phyloP scores from a whole-genome alignment of 1,140 invertebrate species.

The Drosophila ambigua region DNA sequence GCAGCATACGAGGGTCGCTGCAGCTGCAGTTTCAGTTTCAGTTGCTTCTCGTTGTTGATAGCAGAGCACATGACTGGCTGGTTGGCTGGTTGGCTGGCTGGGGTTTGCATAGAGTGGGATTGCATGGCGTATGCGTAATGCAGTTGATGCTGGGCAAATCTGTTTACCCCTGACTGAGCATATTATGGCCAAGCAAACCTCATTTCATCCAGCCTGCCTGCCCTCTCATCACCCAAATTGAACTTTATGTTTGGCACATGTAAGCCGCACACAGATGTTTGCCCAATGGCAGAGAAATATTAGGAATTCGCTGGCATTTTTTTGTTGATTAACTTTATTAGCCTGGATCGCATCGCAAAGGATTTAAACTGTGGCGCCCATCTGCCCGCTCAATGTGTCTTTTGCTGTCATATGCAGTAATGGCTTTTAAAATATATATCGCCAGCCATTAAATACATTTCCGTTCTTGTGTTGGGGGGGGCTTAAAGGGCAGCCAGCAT shows the following conservation, averaged over 20 bases:
- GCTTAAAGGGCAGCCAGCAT: not conserved
- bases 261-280: conserved; percentile 19
- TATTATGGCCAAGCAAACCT: conserved; percentile 52
- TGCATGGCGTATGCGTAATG: conserved; percentile 58
- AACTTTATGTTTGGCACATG: conserved; percentile 50
- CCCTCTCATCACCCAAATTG: conserved; percentile 29
- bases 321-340: conserved; percentile 36
- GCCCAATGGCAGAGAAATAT: conserved; percentile 22
- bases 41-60: not conserved
- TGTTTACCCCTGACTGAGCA: conserved; percentile 52
- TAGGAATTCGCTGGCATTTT: not conserved
- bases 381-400: conserved; percentile 51
- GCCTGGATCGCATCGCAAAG: conserved; percentile 12
- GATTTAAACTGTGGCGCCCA: conserved; percentile 19
- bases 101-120: conserved; percentile 24
- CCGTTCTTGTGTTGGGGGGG: conserved; percentile 23
- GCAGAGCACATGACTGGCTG: too few relatives aligned
- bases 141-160: conserved; percentile 43
- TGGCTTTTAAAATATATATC: conserved; percentile 63
- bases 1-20: conserved; percentile 56
- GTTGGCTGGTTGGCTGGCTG: too few relatives aligned
- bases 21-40: conserved; percentile 34
- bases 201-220: conserved; percentile 38
- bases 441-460: conserved; percentile 59
- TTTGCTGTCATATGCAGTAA: conserved; percentile 60